Evolutionary conservation across 1,140 invertebrate species (phyloP).

Genomic region (Zaprionus camerounensis): DNA sequence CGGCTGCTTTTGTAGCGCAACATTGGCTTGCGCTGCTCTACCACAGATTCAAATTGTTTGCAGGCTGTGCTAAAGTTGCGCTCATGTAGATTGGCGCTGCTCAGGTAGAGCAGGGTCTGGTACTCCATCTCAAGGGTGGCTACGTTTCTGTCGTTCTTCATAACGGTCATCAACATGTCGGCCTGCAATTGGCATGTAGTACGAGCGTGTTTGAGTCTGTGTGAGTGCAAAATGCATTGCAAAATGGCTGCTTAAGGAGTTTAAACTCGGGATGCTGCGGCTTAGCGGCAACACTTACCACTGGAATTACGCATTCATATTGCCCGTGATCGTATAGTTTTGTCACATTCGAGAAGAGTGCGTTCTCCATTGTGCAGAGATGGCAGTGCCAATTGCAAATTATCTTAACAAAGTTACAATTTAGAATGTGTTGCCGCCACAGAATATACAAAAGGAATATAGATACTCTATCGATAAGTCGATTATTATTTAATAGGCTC

Average conservation of each 20-base stretch:
- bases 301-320: conserved; percentile 72
- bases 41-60: conserved; percentile 49
- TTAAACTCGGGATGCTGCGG: not conserved
- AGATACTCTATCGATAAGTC: conserved; percentile 27
- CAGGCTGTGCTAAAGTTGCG: conserved; percentile 53
- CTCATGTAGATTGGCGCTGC: conserved; percentile 63
- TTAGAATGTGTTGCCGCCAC: conserved; percentile 34
- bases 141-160: conserved; percentile 71
- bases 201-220: not conserved
- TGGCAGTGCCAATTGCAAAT: not conserved
- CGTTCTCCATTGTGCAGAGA: conserved; percentile 65
- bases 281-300: conserved; percentile 41
- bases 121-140: conserved; percentile 75
- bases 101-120: conserved; percentile 65
- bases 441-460: conserved; percentile 24
- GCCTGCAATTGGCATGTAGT: conserved; percentile 47
- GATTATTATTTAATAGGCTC: not conserved
- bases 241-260: conserved; percentile 3
- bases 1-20: conserved; percentile 57
- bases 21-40: conserved; percentile 63
- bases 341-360: conserved; percentile 69
- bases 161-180: conserved; percentile 60
- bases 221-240: not conserved
- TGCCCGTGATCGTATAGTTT: conserved; percentile 75
- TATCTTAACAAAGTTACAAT: not conserved